These are phyloP conservation scores for Halesus radiatus DNA, from an alignment of 1,140 invertebrate species.

Conservation along the genomic window DNA sequence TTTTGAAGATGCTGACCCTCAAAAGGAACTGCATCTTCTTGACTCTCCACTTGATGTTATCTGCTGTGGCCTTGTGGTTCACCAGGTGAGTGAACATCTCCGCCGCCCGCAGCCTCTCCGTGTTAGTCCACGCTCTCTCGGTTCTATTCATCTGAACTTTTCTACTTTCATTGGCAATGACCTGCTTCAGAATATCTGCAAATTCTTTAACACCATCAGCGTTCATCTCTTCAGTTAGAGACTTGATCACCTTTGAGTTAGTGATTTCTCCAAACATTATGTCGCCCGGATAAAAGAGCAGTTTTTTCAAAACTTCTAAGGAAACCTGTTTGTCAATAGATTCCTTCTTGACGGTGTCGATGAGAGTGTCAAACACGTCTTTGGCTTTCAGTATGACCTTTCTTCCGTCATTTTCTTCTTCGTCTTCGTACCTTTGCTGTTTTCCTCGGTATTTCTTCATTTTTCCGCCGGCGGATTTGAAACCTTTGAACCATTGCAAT, in stretches of 20 bases:
- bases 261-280: slow-evolving; percentile 81
- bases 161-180: slow-evolving; percentile 70
- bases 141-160: slow-evolving; percentile 66
- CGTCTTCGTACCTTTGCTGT: slow-evolving; percentile 29
- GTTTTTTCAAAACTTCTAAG: slow-evolving; percentile 73
- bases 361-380: slow-evolving; percentile 71
- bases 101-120: slow-evolving; percentile 76
- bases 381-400: slow-evolving; percentile 70
- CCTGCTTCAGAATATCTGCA: slow-evolving; percentile 72
- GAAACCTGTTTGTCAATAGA: slow-evolving; percentile 69
- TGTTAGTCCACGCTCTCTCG: slow-evolving; percentile 74
- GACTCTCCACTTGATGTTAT: slow-evolving; percentile 76
- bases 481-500: slow-evolving; percentile 71
- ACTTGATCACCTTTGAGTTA: slow-evolving; percentile 73
- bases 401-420: slow-evolving; percentile 67
- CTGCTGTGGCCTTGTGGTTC: slow-evolving; percentile 72
- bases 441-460: slow-evolving; percentile 60
- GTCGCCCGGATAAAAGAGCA: slow-evolving; percentile 76
- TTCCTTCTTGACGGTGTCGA: slow-evolving; percentile 68
- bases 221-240: slow-evolving; percentile 73
- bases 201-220: slow-evolving; percentile 75
- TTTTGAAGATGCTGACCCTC: slow-evolving; percentile 75
- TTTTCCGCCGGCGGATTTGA: slow-evolving; percentile 66
- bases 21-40: slow-evolving; percentile 77
- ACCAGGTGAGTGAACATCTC: slow-evolving; percentile 78